phyloP scores from a whole-genome alignment of 2,113 vertebrate genomes.

The Odontesthes bonariensis region DNA sequence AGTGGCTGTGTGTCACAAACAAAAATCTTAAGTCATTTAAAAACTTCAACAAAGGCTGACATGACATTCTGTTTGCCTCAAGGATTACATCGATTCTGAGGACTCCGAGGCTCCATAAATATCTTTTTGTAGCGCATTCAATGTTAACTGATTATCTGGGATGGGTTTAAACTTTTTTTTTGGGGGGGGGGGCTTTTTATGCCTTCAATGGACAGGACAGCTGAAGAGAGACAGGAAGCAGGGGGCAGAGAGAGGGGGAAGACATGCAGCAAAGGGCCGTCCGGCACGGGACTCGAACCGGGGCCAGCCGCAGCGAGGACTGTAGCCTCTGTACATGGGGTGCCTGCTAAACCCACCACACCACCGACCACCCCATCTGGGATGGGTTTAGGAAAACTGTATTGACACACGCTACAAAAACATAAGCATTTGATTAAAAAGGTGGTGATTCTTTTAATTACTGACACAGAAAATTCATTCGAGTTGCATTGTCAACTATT shows the following conservation, averaged over 20 bases:
- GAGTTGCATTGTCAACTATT: background rate
- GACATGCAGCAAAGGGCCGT: too few species aligned
- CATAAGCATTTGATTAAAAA: constrained; percentile 6
- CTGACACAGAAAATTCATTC: background rate
- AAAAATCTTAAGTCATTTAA: constrained; percentile 19
- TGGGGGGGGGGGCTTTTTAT: too few species aligned
- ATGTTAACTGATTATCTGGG: constrained; percentile 15
- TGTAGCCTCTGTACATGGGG: too few species aligned
- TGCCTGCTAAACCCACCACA: too few species aligned
- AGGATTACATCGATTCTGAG: constrained; percentile 4
- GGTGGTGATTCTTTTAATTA: constrained; percentile 3
- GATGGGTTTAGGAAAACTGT: constrained; percentile 7
- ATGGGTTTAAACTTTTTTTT: too few species aligned
- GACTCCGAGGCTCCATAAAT: constrained; percentile 9
- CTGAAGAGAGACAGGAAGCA: too few species aligned
- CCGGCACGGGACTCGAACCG: too few species aligned
- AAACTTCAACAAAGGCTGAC: constrained; percentile 9
- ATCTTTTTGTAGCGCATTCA: constrained; percentile 5
- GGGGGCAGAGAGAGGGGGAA: too few species aligned
- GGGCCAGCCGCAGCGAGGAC: too few species aligned
- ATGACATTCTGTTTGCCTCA: background rate
- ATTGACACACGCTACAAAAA: constrained; percentile 5
- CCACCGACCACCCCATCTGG: too few species aligned
- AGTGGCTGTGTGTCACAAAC: constrained; percentile 10
- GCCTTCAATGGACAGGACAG: too few species aligned